Conservation (phyloP, 1,140 invertebrate genomes). For the Hermetia illucens region DNA sequence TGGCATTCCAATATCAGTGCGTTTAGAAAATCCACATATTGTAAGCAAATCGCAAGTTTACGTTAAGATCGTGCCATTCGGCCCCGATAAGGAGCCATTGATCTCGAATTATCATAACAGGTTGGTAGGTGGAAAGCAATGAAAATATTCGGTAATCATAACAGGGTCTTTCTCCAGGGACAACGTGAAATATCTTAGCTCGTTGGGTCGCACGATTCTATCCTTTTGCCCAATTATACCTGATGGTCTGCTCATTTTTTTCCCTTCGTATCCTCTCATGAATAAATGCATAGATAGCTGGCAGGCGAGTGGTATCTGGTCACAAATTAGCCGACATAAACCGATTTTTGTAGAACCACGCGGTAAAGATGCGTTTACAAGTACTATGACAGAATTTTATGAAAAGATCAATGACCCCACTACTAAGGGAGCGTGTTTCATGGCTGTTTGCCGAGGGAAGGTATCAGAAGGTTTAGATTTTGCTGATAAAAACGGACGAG, state of each 20-base stretch:
- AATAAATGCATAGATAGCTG: slow-evolving; percentile 63
- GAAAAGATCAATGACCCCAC: slow-evolving; percentile 56
- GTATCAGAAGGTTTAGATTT: slow-evolving; percentile 97
- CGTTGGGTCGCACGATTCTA: slow-evolving; percentile 66
- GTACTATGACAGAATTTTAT: slow-evolving; percentile 76
- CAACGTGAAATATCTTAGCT: slow-evolving; percentile 65
- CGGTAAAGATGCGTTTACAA: slow-evolving; percentile 64
- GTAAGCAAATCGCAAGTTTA: slow-evolving; percentile 73
- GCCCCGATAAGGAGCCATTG: slow-evolving; percentile 63
- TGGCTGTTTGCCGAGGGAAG: slow-evolving; percentile 95
- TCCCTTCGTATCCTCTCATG: slow-evolving; percentile 91
- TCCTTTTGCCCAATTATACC: slow-evolving; percentile 77
- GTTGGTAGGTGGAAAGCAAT: slow-evolving; percentile 25
- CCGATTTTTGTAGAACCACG: slow-evolving; percentile 77
- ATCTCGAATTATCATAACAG: slow-evolving; percentile 83
- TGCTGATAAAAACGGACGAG: slow-evolving; percentile 86
- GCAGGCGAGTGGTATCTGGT: slow-evolving; percentile 73
- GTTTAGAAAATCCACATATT: slow-evolving; percentile 89
- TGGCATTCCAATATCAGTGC: slow-evolving; percentile 57
- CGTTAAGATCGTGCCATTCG: slow-evolving; percentile 64
- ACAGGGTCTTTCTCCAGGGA: slow-evolving; percentile 36
- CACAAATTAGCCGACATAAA: slow-evolving; percentile 57
- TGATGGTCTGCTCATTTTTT: slow-evolving; percentile 92
- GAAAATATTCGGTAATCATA: neutral
- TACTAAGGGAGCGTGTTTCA: slow-evolving; percentile 76